Evolutionary conservation across 1,140 invertebrate genomes (phyloP).

Genomic region (Drepana arcuata): DNA sequence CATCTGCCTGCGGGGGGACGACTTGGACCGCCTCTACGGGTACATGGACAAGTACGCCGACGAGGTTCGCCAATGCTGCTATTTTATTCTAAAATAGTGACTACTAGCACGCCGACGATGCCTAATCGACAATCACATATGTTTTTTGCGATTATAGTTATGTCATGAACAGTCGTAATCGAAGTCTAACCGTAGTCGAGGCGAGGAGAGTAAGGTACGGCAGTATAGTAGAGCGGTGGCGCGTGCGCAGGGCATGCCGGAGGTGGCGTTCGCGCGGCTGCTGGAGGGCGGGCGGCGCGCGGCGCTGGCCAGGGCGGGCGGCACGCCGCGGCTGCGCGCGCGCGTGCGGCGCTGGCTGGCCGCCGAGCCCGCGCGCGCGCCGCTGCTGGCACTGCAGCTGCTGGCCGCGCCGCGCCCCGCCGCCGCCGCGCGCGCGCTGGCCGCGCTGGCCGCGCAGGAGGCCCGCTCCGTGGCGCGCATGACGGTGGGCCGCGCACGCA

Average conservation of each 20-base stretch:
- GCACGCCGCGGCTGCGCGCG: slow-evolving; percentile 9
- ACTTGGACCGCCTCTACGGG: slow-evolving; percentile 79
- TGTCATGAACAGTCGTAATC: too few relatives aligned
- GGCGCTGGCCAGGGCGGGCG: slow-evolving; percentile 5
- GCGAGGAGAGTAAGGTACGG: too few relatives aligned
- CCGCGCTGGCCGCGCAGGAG: slow-evolving; percentile 79
- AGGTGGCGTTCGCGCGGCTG: slow-evolving; percentile 29
- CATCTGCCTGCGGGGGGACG: too few relatives aligned
- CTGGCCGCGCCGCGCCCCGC: slow-evolving; percentile 16
- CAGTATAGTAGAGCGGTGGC: too few relatives aligned
- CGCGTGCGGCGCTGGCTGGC: slow-evolving; percentile 20
- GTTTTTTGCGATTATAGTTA: too few relatives aligned
- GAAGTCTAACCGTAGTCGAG: too few relatives aligned
- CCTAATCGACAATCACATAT: too few relatives aligned
- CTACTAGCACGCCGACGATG: too few relatives aligned
- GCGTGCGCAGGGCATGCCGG: slow-evolving; percentile 30
- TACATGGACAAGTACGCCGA: slow-evolving; percentile 85
- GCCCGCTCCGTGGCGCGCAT: slow-evolving; percentile 79
- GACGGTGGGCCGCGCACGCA: slow-evolving; percentile 74
- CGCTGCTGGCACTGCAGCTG: slow-evolving; percentile 11
- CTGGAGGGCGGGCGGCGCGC: slow-evolving; percentile 11
- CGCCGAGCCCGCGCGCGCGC: slow-evolving; percentile 2
- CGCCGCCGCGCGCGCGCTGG: slow-evolving; percentile 70
- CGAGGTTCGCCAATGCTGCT: slow-evolving; percentile 24
- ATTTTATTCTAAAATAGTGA: background rate